phyloP scores from a whole-genome alignment of 2,113 vertebrate genomes.

The Arizona elegans region DNA sequence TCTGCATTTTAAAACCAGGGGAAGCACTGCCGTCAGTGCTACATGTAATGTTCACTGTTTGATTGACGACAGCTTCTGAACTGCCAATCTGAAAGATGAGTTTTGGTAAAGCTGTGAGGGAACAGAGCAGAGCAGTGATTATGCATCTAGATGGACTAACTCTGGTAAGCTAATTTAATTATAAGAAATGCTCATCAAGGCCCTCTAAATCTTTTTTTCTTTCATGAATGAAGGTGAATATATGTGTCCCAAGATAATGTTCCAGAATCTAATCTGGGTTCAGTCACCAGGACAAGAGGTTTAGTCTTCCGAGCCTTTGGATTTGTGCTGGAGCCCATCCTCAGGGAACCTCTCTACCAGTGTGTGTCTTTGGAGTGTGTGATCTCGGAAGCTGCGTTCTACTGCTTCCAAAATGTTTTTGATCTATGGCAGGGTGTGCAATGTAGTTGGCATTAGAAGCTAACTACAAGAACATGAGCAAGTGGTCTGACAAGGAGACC shows the following conservation, averaged over 20 bases:
- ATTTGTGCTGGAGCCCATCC: not conserved
- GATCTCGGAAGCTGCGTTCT: not conserved
- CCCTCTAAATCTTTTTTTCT: not conserved
- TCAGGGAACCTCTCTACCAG: not conserved
- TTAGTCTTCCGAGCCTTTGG: not conserved
- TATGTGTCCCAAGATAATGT: not conserved
- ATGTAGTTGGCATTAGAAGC: not conserved
- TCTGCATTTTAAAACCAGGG: not conserved
- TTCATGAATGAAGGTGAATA: not conserved
- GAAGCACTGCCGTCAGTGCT: not conserved
- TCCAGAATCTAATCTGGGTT: not conserved
- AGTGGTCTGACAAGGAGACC: not conserved
- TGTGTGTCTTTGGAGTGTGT: not conserved
- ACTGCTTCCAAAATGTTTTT: not conserved
- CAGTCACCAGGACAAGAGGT: not conserved
- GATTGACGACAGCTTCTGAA: no score
- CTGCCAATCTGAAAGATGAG: not conserved
- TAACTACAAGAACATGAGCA: not conserved
- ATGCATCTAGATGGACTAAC: not conserved
- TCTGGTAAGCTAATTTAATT: not conserved
- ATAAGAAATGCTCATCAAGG: not conserved
- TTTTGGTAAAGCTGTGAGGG: not conserved
- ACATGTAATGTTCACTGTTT: not conserved
- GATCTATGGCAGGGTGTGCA: not conserved
- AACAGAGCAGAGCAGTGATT: not conserved